Evolutionary conservation across 2,888 invertebrate species (phyloP).

Genomic region (Leucoma salicis): DNA sequence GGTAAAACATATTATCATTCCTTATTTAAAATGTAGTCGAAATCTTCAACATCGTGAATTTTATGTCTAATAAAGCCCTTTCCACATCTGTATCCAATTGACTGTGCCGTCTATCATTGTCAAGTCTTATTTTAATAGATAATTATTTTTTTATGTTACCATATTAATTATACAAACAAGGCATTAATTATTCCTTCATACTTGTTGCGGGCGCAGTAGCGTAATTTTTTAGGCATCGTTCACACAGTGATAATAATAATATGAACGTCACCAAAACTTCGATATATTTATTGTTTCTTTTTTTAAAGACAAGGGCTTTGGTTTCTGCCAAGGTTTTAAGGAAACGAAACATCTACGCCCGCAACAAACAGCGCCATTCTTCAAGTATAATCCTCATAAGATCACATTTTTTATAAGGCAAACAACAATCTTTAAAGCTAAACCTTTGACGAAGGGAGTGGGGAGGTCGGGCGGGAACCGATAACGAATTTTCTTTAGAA

Average conservation of each 20-base stretch:
- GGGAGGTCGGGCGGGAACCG: constrained; percentile 55
- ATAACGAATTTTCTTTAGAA: constrained; percentile 52
- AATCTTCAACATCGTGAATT: no score
- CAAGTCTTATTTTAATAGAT: constrained; percentile 75
- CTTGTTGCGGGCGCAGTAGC: constrained; percentile 49
- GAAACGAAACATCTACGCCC: constrained; percentile 38
- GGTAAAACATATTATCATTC: no score
- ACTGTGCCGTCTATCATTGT: constrained; percentile 66
- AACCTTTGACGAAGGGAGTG: constrained; percentile 66
- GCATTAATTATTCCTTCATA: constrained; percentile 69
- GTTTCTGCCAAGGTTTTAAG: background rate
- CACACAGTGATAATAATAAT: constrained; percentile 4
- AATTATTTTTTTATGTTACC: constrained; percentile 65
- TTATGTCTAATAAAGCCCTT: constrained; percentile 63
- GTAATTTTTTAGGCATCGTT: constrained; percentile 13
- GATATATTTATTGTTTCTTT: no score
- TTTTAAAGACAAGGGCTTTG: background rate
- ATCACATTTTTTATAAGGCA: constrained; percentile 82
- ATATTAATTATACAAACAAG: constrained; percentile 72
- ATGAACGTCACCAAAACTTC: no score
- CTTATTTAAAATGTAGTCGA: no score
- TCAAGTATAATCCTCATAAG: constrained; percentile 79
- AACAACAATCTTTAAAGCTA: constrained; percentile 82
- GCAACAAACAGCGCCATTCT: constrained; percentile 59
- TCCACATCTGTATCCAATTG: constrained; percentile 60